Percentiles rank a stretch among this genome's conserved stretches.
phyloP scores from a whole-genome alignment of 1,140 invertebrate genomes.

The Aphelinus atriplicis region DNA sequence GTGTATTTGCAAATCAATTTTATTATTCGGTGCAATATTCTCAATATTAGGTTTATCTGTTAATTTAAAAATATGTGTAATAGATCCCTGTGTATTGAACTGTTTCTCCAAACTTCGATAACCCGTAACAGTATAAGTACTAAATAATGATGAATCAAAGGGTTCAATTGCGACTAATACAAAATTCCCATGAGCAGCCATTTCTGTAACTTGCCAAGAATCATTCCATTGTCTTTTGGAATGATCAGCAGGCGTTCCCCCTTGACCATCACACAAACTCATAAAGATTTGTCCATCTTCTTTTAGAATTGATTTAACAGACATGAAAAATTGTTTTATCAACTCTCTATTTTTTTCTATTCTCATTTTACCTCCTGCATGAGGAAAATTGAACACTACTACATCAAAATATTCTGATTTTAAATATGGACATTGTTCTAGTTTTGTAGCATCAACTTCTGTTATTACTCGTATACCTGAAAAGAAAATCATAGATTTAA shows the following conservation, averaged over 20 bases:
- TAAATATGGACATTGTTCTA: constrained; percentile 52
- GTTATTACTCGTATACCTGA: constrained; percentile 65
- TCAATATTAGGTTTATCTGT: constrained; percentile 28
- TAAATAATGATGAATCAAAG: constrained; percentile 60
- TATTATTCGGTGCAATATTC: constrained; percentile 42
- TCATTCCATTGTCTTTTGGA: constrained; percentile 68
- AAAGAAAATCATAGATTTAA: constrained; percentile 51
- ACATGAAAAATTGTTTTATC: constrained; percentile 68
- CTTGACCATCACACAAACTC: constrained; percentile 72
- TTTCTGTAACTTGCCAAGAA: constrained; percentile 73
- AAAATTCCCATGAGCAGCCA: constrained; percentile 68
- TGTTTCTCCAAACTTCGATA: constrained; percentile 69
- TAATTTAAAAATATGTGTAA: constrained; percentile 65
- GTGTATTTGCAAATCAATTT: constrained; percentile 38
- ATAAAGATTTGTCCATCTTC: constrained; percentile 64
- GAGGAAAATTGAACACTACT: constrained; percentile 75
- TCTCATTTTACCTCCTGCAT: constrained; percentile 74
- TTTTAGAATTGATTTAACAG: constrained; percentile 57
- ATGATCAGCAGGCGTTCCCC: constrained; percentile 69
- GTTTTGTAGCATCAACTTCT: constrained; percentile 67
- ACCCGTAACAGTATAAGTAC: constrained; percentile 64
- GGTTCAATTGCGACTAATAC: constrained; percentile 62
- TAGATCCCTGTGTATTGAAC: constrained; percentile 65
- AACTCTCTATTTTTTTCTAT: constrained; percentile 71
- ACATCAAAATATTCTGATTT: constrained; percentile 59